A percentile compares a stretch with the other conserved stretches of the same genome.
phyloP scores from a whole-genome alignment of 2,797 vertebrate genomes.

The Diplodus puntazzo region DNA sequence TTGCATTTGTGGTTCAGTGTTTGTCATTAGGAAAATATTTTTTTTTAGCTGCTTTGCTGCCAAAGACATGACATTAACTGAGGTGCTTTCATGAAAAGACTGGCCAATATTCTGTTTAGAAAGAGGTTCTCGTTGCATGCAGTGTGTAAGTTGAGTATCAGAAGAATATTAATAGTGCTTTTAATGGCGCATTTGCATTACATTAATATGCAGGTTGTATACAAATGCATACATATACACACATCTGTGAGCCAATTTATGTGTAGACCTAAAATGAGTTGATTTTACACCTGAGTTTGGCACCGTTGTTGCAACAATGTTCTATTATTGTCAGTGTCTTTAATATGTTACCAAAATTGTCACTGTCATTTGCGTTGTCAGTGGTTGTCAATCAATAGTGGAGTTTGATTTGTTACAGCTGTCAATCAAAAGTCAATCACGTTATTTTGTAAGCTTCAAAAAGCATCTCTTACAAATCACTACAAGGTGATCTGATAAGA shows the following conservation, averaged over 20 bases:
- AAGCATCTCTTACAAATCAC: conserved; percentile 13
- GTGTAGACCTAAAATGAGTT: background rate
- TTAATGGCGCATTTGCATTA: conserved; percentile 23
- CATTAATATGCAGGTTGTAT: conserved; percentile 10
- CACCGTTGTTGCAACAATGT: conserved; percentile 13
- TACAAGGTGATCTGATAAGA: conserved; percentile 21
- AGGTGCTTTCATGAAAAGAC: background rate
- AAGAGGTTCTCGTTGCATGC: background rate
- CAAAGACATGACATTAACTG: conserved; percentile 1
- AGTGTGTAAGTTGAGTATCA: background rate
- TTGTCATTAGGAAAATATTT: background rate
- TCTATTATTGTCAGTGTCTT: conserved; percentile 51
- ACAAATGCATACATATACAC: background rate
- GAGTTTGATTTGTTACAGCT: conserved; percentile 48
- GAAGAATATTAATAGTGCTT: background rate
- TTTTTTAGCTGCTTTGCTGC: background rate
- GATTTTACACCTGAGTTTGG: conserved; percentile 16
- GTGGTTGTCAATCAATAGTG: conserved; percentile 41
- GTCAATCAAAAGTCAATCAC: conserved; percentile 50
- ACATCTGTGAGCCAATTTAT: background rate
- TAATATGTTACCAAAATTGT: conserved; percentile 16
- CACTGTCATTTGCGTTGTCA: conserved; percentile 46
- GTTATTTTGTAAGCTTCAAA: conserved; percentile 41
- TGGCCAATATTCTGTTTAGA: background rate
- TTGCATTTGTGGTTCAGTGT: background rate